phyloP scores from a whole-genome alignment of 2,113 vertebrate species.

The Siphamia tubifer region DNA sequence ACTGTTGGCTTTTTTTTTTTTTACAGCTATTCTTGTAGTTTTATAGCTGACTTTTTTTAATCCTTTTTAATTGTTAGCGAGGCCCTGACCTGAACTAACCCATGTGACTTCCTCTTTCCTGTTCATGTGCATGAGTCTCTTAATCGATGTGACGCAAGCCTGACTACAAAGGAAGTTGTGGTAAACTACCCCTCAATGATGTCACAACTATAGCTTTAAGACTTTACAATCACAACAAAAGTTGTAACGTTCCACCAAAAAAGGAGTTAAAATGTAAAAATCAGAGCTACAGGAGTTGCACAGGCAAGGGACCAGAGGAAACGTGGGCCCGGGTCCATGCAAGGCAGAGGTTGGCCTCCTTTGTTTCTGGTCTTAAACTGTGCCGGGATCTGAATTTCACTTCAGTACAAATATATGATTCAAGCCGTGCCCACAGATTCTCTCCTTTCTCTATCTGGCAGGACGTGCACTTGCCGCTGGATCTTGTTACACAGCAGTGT shows the following conservation, averaged over 20 bases:
- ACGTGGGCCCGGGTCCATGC: not conserved
- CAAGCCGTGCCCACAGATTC: conserved; percentile 58
- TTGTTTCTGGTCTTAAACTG: not conserved
- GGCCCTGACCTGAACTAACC: conserved; percentile 30
- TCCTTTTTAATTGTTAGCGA: not conserved
- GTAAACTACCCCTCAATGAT: not conserved
- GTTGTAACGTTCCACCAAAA: no score
- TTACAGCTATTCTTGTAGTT: not conserved
- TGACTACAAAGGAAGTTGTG: not conserved
- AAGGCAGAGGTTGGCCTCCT: not conserved
- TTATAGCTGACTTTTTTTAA: not conserved
- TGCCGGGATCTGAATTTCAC: not conserved
- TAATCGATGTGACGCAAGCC: conserved; percentile 1
- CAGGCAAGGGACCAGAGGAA: not conserved
- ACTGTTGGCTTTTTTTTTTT: not conserved
- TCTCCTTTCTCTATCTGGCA: conserved; percentile 56
- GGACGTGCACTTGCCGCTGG: conserved; percentile 60
- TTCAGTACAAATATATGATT: conserved; percentile 30
- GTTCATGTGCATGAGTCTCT: conserved; percentile 33
- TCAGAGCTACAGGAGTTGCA: not conserved
- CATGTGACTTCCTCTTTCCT: conserved; percentile 56
- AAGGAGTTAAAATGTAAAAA: no score
- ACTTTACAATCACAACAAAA: not conserved
- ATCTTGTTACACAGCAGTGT: conserved; percentile 76
- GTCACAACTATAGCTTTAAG: not conserved